Evolutionary conservation across 2,888 invertebrate genomes (phyloP).

Genomic region (Athalia circularis): DNA sequence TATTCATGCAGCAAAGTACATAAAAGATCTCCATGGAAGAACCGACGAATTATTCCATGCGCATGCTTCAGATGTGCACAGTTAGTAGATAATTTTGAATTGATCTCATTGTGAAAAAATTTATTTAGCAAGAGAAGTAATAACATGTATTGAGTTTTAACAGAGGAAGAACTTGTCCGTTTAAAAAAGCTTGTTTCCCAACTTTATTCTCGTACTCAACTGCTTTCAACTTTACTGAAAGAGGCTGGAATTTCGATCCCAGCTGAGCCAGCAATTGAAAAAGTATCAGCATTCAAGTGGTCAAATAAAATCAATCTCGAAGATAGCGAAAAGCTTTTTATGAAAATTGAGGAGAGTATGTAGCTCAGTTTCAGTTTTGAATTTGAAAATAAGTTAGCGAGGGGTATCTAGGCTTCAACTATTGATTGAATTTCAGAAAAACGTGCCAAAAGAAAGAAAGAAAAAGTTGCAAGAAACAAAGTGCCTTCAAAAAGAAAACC

Average conservation of each 20-base stretch:
- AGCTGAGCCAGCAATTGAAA: constrained; percentile 71
- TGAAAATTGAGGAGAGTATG: constrained; percentile 55
- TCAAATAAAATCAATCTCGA: constrained; percentile 71
- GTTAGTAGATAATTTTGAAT: constrained; percentile 57
- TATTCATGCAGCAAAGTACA: constrained; percentile 71
- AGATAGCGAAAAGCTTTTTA: constrained; percentile 63
- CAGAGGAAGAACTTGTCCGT: constrained; percentile 70
- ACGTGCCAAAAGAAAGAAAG: constrained; percentile 62
- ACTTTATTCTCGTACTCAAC: constrained; percentile 68
- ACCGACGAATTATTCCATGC: constrained; percentile 68
- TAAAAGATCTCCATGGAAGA: constrained; percentile 70
- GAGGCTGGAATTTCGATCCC: constrained; percentile 71
- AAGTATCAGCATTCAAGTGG: constrained; percentile 71
- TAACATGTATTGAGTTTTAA: constrained; percentile 30
- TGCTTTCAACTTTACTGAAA: constrained; percentile 67
- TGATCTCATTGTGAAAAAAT: background rate
- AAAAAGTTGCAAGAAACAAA: constrained; percentile 60
- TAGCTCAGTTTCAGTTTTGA: constrained; percentile 6
- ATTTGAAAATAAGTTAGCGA: background rate
- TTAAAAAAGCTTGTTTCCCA: constrained; percentile 69
- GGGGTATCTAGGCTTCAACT: background rate
- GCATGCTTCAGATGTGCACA: constrained; percentile 69
- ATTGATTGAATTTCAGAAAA: constrained; percentile 58
- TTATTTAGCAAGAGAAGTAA: background rate
- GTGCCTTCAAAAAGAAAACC: constrained; percentile 64